phyloP scores from a whole-genome alignment of 2,797 vertebrate species.

The Notolabrus celidotus region DNA sequence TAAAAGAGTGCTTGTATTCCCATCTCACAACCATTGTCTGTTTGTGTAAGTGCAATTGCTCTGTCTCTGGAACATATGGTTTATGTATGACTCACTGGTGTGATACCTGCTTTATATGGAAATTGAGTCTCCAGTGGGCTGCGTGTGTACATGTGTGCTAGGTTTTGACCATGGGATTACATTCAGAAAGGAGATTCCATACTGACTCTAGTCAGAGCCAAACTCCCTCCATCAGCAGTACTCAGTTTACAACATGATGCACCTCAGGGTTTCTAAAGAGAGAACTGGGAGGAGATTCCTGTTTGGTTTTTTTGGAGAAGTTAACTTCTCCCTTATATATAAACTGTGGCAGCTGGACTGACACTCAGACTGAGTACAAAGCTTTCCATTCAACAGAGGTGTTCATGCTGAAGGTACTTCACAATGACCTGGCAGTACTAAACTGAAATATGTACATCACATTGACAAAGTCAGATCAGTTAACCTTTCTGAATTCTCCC shows the following conservation, averaged over 20 bases:
- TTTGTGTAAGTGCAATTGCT: conserved; percentile 24
- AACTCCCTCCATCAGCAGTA: conserved; percentile 25
- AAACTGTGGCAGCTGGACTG: conserved; percentile 9
- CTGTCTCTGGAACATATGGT: conserved; percentile 33
- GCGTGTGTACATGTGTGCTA: not conserved
- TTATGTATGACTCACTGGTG: conserved; percentile 47
- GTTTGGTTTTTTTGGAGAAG: conserved; percentile 5
- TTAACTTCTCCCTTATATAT: conserved; percentile 4
- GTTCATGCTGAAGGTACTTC: not conserved
- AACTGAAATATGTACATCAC: not conserved
- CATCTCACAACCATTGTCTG: conserved; percentile 13
- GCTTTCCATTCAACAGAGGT: not conserved
- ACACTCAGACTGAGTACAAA: conserved; percentile 8
- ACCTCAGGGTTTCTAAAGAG: conserved; percentile 34
- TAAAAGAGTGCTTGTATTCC: conserved; percentile 15
- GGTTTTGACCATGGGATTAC: conserved; percentile 19
- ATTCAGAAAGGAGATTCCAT: conserved; percentile 15
- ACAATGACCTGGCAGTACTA: not conserved
- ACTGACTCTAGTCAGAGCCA: conserved; percentile 43
- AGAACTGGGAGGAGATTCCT: conserved; percentile 38
- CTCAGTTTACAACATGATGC: conserved; percentile 21
- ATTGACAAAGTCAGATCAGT: not conserved
- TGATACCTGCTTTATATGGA: conserved; percentile 48
- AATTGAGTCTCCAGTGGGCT: conserved; percentile 28
- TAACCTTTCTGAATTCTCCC: not conserved